These are phyloP conservation scores for Protobothrops mucrosquamatus DNA, from an alignment of 2,113 vertebrate genomes.

Conservation along the genomic window DNA sequence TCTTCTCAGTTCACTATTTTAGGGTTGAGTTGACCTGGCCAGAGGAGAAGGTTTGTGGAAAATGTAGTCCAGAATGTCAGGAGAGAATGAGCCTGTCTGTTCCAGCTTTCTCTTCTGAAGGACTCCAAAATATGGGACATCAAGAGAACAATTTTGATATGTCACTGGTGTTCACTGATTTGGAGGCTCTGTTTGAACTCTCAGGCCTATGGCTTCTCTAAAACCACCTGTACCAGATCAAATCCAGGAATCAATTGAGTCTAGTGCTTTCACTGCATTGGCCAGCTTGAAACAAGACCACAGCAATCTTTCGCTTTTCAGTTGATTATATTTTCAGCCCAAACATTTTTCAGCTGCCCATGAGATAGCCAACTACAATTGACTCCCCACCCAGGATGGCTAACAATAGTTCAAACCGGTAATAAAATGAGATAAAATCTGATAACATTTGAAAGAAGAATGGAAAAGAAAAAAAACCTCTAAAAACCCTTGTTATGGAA, in stretches of 20 bases:
- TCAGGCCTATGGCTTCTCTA: neutral
- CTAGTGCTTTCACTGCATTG: neutral
- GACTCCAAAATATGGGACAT: neutral
- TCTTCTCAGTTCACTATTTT: neutral
- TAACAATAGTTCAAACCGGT: neutral
- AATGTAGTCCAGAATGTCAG: neutral
- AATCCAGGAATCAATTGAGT: neutral
- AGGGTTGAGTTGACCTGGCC: neutral
- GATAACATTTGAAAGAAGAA: neutral
- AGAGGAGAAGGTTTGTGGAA: neutral
- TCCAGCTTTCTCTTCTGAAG: neutral
- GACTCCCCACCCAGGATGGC: neutral
- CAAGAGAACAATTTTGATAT: neutral
- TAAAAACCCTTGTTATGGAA: neutral
- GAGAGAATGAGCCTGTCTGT: neutral
- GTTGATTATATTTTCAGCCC: neutral
- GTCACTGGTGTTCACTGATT: neutral
- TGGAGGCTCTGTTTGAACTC: neutral
- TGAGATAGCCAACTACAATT: neutral
- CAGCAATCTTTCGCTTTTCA: neutral
- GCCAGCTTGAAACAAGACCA: neutral
- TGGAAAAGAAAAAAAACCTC: neutral
- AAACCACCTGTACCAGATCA: neutral
- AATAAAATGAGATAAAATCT: neutral
- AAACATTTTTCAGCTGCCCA: neutral